Conservation (phyloP, 2,888 invertebrate genomes). For the Apotomis turbidana region DNA sequence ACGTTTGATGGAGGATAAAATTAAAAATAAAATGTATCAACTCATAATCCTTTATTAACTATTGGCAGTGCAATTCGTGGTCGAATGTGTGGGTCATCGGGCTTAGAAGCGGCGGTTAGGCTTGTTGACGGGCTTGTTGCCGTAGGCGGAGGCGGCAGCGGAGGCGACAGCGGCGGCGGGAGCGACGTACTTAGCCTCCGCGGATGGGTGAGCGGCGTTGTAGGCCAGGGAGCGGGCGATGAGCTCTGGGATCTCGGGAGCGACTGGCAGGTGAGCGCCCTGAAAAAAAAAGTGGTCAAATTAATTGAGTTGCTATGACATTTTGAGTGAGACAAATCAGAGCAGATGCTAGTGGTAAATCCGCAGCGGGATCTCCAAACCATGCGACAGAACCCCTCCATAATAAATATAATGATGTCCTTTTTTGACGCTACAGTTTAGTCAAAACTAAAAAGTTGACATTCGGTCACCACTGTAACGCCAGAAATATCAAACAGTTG, state of each 20-base stretch:
- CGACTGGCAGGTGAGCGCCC: conserved; percentile 62
- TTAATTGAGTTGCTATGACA: too few species aligned
- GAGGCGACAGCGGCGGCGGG: conserved; percentile 39
- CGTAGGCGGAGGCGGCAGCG: conserved; percentile 42
- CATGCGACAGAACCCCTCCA: too few species aligned
- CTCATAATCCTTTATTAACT: conserved; percentile 21
- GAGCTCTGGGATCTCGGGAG: conserved; percentile 58
- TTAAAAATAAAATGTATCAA: background rate
- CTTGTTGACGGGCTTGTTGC: background rate
- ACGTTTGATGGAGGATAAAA: too few species aligned
- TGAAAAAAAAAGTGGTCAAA: conserved; percentile 45
- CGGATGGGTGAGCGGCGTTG: conserved; percentile 59
- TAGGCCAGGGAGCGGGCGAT: conserved; percentile 61
- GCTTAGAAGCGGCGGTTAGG: conserved; percentile 10
- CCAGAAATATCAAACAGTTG: too few species aligned
- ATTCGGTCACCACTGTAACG: too few species aligned
- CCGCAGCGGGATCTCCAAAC: too few species aligned
- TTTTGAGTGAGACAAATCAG: too few species aligned
- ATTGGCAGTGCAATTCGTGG: conserved; percentile 23
- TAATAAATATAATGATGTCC: too few species aligned
- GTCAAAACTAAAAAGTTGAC: too few species aligned
- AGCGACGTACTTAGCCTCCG: conserved; percentile 44
- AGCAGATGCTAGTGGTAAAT: too few species aligned
- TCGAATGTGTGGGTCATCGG: background rate
- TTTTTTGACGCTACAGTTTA: too few species aligned